Evolutionary conservation across 2,113 vertebrate species (phyloP).

Genomic region (Zosterops lateralis): DNA sequence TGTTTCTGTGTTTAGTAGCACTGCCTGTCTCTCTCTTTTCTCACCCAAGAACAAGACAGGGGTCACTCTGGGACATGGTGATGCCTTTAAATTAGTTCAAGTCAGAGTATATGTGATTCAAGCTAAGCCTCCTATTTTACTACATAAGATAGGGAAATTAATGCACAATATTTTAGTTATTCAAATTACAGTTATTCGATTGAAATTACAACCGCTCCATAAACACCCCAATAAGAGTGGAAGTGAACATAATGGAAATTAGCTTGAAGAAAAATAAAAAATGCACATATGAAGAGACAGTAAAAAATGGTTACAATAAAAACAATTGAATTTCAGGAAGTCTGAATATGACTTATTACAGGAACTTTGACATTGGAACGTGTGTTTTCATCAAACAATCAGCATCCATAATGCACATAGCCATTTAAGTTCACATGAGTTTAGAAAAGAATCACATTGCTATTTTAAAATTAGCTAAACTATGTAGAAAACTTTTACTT

Average conservation of each 20-base stretch:
- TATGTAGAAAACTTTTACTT: background rate
- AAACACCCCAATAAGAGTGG: background rate
- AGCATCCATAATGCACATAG: background rate
- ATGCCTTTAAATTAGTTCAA: background rate
- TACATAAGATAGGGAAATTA: background rate
- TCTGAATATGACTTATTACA: background rate
- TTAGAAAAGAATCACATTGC: background rate
- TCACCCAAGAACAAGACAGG: background rate
- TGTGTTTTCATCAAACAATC: slow-evolving; percentile 8
- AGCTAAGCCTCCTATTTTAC: background rate
- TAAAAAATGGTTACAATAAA: background rate
- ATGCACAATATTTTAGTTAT: background rate
- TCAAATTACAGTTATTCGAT: background rate
- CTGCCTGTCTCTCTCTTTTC: background rate
- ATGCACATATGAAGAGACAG: background rate
- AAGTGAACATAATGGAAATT: slow-evolving; percentile 1
- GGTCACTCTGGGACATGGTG: background rate
- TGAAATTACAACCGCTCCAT: slow-evolving; percentile 19
- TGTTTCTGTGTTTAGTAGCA: background rate
- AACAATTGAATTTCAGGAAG: background rate
- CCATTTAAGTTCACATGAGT: background rate
- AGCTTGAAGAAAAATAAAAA: slow-evolving; percentile 13
- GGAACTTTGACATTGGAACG: background rate
- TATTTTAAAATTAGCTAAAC: slow-evolving; percentile 15
- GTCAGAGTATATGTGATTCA: background rate